Evolutionary conservation across 2,797 vertebrate genomes (phyloP).

Genomic region (Ptychobarbus kaznakovi): DNA sequence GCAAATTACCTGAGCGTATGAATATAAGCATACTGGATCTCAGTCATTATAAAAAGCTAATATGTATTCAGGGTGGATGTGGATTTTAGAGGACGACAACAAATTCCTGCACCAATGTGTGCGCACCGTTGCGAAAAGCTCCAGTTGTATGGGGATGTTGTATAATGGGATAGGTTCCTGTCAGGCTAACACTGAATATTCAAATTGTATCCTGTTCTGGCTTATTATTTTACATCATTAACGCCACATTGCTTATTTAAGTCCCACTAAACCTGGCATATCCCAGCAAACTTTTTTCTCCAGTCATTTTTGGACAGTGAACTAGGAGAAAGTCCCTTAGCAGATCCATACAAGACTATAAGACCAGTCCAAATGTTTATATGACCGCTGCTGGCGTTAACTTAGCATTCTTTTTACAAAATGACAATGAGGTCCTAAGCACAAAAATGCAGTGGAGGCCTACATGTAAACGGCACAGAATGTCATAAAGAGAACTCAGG

Average conservation of each 20-base stretch:
- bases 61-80: slow-evolving; percentile 45
- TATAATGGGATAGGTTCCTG: slow-evolving; percentile 3
- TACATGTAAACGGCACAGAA: slow-evolving; percentile 54
- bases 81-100: slow-evolving; percentile 8
- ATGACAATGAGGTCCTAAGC: slow-evolving; percentile 28
- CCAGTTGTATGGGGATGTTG: slow-evolving; percentile 45
- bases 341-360: neutral
- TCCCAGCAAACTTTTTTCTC: neutral
- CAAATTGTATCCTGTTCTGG: neutral
- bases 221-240: slow-evolving; percentile 4
- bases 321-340: neutral
- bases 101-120: slow-evolving; percentile 37
- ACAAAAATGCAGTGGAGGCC: slow-evolving; percentile 39
- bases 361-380: slow-evolving; percentile 24
- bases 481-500: slow-evolving; percentile 76
- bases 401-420: slow-evolving; percentile 11
- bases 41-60: slow-evolving; percentile 52
- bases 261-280: neutral
- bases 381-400: slow-evolving; percentile 5
- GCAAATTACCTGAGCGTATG: slow-evolving; percentile 14
- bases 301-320: neutral
- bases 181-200: slow-evolving; percentile 25
- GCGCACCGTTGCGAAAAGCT: slow-evolving; percentile 22
- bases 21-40: slow-evolving; percentile 54
- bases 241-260: neutral